Base-by-base conservation (phyloP, 2,888 invertebrate genomes). In the Drosophila testacea region DNA sequence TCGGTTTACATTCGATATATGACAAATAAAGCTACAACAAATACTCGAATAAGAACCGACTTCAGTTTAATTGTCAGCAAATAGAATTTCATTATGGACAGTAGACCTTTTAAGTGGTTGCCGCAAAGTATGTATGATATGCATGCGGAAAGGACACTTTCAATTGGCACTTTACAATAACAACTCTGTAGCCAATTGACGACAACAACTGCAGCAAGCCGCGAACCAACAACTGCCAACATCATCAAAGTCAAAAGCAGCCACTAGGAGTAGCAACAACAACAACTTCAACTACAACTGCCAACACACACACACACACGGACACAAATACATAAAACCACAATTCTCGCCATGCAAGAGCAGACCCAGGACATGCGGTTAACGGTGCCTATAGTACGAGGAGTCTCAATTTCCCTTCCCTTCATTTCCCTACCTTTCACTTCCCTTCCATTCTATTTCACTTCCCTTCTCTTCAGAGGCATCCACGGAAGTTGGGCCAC, bases 181-280 rank as follows among this genome's bases (percentile, higher is more conserved):
- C 79, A 62, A 42, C 28, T 27, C 51, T 41, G 48, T 27, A 56
- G 64, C 7, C 68, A 63, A 77, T 72, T 81, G 68, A 42, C 62
- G 50, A 28, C 28, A 48, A 28, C 22, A 51, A 36, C 11, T 46
- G 41, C 41, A 55, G 22, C 63, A 46, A 68, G 79, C 61, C 64
- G 61, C 76, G 51, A 69, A 79, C 70, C 79, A 59, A 75, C 79
- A 59, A 75, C 65, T 75, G 79, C 57, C 76, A 65, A 64, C 79
- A 79, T 65, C 69, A 76, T 76, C 81, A 81, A 77, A 78, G 77
- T 81, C 77, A 77, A 77, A 72, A n/a, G 76, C 64, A 69, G 74
- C 51, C 51, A 16, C 46, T 44, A 56, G 16, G 42, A 64, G 48
- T 30, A 47, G 7, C 67, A 64, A 54, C 60, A 47, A 13, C 48